Evolutionary conservation across 2,113 vertebrate species (phyloP).

Genomic region (Lepus americanus): DNA sequence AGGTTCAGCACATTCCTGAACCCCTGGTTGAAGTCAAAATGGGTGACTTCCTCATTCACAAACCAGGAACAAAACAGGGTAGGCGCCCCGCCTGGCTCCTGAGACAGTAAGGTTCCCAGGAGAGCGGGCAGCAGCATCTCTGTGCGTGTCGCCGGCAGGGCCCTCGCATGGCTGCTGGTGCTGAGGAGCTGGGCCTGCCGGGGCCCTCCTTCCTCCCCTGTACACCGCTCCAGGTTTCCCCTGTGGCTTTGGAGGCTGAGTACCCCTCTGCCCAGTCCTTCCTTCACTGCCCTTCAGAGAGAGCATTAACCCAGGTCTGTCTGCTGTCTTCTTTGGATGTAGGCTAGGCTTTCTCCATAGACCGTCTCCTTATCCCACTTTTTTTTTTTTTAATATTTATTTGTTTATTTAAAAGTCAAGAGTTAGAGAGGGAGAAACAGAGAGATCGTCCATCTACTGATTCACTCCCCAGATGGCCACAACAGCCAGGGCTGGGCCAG

Average conservation of each 20-base stretch:
- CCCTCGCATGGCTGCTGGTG: not conserved
- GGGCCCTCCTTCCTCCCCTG: not conserved
- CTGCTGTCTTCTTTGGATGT: not conserved
- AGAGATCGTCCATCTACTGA: too few relatives aligned
- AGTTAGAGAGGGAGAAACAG: too few relatives aligned
- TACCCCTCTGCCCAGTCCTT: not conserved
- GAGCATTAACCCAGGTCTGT: not conserved
- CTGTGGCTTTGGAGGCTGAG: not conserved
- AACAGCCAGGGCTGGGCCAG: too few relatives aligned
- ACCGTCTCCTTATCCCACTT: not conserved
- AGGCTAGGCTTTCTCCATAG: not conserved
- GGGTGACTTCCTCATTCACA: not conserved
- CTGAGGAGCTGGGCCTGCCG: not conserved
- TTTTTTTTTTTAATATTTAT: too few relatives aligned
- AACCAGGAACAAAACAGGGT: not conserved
- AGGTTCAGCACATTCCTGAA: too few relatives aligned
- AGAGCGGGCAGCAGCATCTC: not conserved
- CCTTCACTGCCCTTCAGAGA: not conserved
- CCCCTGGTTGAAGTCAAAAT: too few relatives aligned
- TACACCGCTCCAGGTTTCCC: not conserved
- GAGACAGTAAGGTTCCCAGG: not conserved
- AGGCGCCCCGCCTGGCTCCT: not conserved
- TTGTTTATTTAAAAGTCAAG: too few relatives aligned
- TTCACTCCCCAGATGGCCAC: too few relatives aligned
- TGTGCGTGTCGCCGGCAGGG: accelerated